Evolutionary conservation across 2,888 invertebrate genomes (phyloP), one percentile per base, ranked within the genome.

Genomic region (Drosophila koepferae): DNA sequence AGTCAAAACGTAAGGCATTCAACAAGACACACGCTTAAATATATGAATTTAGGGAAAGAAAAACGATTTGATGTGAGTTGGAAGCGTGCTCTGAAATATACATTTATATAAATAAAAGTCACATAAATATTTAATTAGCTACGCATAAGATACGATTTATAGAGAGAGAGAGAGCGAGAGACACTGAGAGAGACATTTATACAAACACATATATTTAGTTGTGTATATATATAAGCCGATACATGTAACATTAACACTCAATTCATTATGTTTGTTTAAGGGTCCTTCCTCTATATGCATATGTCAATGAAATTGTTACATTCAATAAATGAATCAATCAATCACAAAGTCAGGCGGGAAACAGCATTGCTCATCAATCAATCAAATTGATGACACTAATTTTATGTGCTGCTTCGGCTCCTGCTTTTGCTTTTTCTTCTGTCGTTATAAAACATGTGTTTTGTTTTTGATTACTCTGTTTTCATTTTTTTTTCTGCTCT

Each of bases 271-370:
- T 66, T 28, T 55, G 58, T 62, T 63, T 70, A 53, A 56, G 49
- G 64, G 72, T 20, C 20, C 20, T 20, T 63, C 60, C 46, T 61
- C 12, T 58, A 40, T 75, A 80, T 82, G 83, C 76, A 68, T 68
- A 71, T 81, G 72, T 67, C 67, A 72, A 61, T 74, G 66, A 70
- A 81, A 67, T 71, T 64, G 78, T 77, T 78, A 76, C 72, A 72
- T 73, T 80, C 63, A 80, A 82, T 75, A 74, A 80, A 70, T 80
- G 74, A 82, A 84, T 82, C 77, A 78, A 86, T 83, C 86, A 86
- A 79, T 81, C 81, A 83, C 69, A 72, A 72, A 72, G 72, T 73
- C 65, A 68, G 80, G 61, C 60, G 61, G 69, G 67, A 70, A 72
- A 69, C 75, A 81, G 72, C 74, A 65, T 63, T 63, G 77, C 75